Base-by-base conservation (phyloP, 2,113 vertebrate genomes). In the Nothobranchius furzeri region DNA sequence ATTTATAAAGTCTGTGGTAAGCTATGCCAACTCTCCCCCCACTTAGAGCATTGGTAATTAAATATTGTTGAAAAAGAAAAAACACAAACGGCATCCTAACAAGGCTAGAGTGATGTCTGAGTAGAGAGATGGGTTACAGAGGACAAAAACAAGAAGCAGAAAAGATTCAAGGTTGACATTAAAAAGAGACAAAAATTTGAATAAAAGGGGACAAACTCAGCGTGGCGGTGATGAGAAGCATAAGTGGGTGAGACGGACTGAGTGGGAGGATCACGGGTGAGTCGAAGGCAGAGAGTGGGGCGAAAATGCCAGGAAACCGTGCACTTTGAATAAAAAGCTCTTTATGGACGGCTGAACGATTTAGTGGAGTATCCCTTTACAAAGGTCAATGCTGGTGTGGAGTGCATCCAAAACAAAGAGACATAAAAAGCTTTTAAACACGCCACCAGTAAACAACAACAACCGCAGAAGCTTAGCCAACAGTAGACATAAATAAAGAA, bases 361-460 rank as follows among this genome's bases (percentile, higher is more conserved):
- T 88, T 85, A 71, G 76, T 63, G 81, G 84, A 90, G 86, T 85
- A 90, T 89, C 81, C 75, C 76, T 75, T 84, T 76, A 86, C 82
- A 85, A 90, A 89, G 87, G 84, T 86, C 85, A 87, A 52, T 24
- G 76, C 68, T 9, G 54, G 76, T 73, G 82, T 79, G 83, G 76
- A 81, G 72, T 65, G 8, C 11, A 2, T 78, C 73, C 83, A 87
- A 79, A 82, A 82, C 1, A 12, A 70, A 56, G 68, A 69, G 17
- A 37, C n/a, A 48, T 25, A 47, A 68, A 24, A 54, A 66, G 54
- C 49, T 58, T 45, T 73, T 62, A 75, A 76, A 61, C 50, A 65
- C 71, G 78, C 68, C 53, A 64, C 60, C 60, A 50, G 55, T 63
- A 73, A 73, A 78, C 45, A 78, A 67, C 65, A 66, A 64, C 61